Percentiles rank a stretch among this genome's conserved stretches.
phyloP scores from a whole-genome alignment of 2,113 vertebrate genomes.

The Oreotrochilus melanogaster region DNA sequence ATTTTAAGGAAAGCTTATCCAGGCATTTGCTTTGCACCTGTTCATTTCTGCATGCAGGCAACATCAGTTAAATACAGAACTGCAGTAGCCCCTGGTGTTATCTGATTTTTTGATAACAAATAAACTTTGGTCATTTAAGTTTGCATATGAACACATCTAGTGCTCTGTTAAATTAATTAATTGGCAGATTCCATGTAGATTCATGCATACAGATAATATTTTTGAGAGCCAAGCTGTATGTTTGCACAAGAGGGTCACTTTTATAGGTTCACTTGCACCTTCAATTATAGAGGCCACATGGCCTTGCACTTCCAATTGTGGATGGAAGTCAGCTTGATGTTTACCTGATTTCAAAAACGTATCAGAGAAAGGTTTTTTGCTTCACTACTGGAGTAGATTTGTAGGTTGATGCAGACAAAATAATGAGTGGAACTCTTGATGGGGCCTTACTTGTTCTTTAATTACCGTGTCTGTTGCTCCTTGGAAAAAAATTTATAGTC shows the following conservation, averaged over 20 bases:
- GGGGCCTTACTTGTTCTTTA: conserved; percentile 23
- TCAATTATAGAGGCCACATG: too few species aligned
- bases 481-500: conserved; percentile 40
- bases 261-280: not conserved
- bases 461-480: not conserved
- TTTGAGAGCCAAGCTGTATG: not conserved
- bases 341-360: not conserved
- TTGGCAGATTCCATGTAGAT: not conserved
- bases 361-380: not conserved
- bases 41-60: not conserved
- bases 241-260: not conserved
- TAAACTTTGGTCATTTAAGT: not conserved
- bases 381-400: not conserved
- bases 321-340: not conserved
- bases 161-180: not conserved
- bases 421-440: not conserved
- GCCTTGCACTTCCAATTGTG: not conserved
- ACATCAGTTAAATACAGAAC: not conserved
- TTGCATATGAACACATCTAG: not conserved
- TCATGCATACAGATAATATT: not conserved
- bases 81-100: not conserved
- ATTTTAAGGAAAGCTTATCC: not conserved
- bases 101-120: not conserved
- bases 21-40: not conserved
- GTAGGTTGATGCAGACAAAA: not conserved